These are phyloP conservation scores for Hirtodrosophila alboralis DNA, from an alignment of 2,888 invertebrate species.

Conservation along the genomic window DNA sequence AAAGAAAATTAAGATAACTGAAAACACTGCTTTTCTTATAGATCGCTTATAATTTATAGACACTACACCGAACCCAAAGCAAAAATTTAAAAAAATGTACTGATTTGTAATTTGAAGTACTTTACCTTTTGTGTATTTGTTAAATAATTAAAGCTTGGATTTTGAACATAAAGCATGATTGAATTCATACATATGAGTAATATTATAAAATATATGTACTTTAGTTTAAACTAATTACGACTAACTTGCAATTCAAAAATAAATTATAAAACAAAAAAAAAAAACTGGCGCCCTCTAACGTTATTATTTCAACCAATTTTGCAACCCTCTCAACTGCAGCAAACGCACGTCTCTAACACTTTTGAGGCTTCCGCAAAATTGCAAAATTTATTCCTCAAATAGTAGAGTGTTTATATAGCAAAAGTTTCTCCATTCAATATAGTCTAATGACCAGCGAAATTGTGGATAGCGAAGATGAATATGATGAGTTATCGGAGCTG, in stretches of 20 bases:
- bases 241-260: conserved; percentile 56
- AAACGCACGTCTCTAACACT: conserved; percentile 12
- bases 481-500: conserved; percentile 69
- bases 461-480: conserved; percentile 71
- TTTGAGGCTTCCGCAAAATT: conserved; percentile 39
- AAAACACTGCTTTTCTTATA: conserved; percentile 2
- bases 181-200: conserved; percentile 55
- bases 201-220: conserved; percentile 57
- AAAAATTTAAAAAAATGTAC: conserved; percentile 23
- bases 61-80: conserved; percentile 6
- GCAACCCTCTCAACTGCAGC: conserved; percentile 37
- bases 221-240: conserved; percentile 64
- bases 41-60: conserved; percentile 10
- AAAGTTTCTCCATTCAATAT: neutral
- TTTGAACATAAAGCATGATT: conserved; percentile 27
- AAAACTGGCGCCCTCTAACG: conserved; percentile 15
- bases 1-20: conserved; percentile 6
- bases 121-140: conserved; percentile 42
- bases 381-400: conserved; percentile 10
- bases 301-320: conserved; percentile 14
- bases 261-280: conserved; percentile 36
- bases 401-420: conserved; percentile 8
- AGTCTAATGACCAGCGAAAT: conserved; percentile 55
- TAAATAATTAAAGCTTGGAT: conserved; percentile 51
- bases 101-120: conserved; percentile 42